These are phyloP conservation scores for Dasypolia templi DNA, from an alignment of 2,888 invertebrate species.

Conservation along the genomic window DNA sequence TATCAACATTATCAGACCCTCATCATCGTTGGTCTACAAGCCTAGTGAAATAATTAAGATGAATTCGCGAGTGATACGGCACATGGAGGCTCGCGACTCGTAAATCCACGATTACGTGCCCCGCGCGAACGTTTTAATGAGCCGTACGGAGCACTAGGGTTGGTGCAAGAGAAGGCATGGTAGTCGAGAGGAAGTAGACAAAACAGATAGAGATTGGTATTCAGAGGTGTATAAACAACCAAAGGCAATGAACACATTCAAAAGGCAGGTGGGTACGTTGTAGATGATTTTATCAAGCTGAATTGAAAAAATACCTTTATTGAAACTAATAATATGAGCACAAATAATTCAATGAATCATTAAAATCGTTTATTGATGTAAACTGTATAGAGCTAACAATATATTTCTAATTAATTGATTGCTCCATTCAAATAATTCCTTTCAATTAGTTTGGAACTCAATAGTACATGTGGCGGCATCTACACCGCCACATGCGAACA, in stretches of 20 bases:
- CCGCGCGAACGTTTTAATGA: conserved; percentile 76
- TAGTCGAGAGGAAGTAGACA: not conserved
- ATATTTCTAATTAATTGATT: conserved; percentile 35
- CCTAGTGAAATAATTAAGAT: conserved; percentile 69
- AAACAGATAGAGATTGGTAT: not conserved
- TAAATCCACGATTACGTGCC: conserved; percentile 77
- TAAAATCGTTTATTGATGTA: conserved; percentile 38
- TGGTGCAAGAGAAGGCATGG: conserved; percentile 22
- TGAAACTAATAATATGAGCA: conserved; percentile 31
- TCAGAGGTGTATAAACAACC: not conserved
- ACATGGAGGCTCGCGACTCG: conserved; percentile 63
- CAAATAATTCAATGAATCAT: conserved; percentile 37
- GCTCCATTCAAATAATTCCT: conserved; percentile 17
- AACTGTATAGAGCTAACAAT: conserved; percentile 1
- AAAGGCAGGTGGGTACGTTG: not conserved
- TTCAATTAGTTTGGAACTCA: conserved; percentile 33
- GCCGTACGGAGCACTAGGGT: conserved; percentile 65
- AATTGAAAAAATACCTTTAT: not conserved
- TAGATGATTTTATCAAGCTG: not conserved
- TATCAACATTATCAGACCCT: conserved; percentile 53
- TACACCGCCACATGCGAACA: too few species aligned
- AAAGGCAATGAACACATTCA: not conserved
- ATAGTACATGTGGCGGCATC: too few species aligned
- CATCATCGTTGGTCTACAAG: conserved; percentile 48
- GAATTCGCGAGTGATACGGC: conserved; percentile 60